Percentiles rank a stretch among this genome's conserved stretches.
These are phyloP conservation scores for Linnaemya vulpina DNA, from an alignment of 2,888 invertebrate species.

Conservation along the genomic window DNA sequence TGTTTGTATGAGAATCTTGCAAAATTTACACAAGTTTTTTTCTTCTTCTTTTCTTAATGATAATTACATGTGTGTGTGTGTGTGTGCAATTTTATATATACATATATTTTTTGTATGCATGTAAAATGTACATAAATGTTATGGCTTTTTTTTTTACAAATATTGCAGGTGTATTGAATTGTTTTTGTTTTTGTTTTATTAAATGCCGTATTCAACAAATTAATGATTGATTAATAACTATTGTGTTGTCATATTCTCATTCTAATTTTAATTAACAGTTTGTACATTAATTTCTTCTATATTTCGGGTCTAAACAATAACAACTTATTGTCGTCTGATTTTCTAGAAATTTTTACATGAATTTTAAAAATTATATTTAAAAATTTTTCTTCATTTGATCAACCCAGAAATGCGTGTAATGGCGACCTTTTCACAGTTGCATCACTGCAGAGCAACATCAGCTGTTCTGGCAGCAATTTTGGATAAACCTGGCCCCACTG, in stretches of 20 bases:
- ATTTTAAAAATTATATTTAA: constrained; percentile 29
- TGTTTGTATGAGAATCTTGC: constrained; percentile 53
- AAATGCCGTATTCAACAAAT: constrained; percentile 68
- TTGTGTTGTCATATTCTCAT: constrained; percentile 38
- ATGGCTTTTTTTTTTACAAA: constrained; percentile 63
- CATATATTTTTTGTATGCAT: constrained; percentile 8
- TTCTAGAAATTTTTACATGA: not conserved
- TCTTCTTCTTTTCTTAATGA: constrained; percentile 39
- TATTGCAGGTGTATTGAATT: constrained; percentile 7
- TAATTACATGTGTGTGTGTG: constrained; percentile 10
- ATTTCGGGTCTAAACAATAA: constrained; percentile 8
- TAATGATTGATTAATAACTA: constrained; percentile 49
- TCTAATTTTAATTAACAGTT: constrained; percentile 38
- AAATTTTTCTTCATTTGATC: constrained; percentile 29
- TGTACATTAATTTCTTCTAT: constrained; percentile 54
- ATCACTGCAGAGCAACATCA: not conserved
- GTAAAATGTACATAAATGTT: constrained; percentile 57
- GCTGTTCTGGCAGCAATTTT: not conserved
- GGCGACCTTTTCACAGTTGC: not conserved
- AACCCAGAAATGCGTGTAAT: constrained; percentile 56
- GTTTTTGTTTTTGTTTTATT: constrained; percentile 32
- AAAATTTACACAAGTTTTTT: constrained; percentile 58
- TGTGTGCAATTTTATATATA: constrained; percentile 1
- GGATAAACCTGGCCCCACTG: too few relatives aligned
- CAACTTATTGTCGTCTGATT: constrained; percentile 20